phyloP scores from a whole-genome alignment of 1,140 invertebrate species.

The Drosophila setifemur region DNA sequence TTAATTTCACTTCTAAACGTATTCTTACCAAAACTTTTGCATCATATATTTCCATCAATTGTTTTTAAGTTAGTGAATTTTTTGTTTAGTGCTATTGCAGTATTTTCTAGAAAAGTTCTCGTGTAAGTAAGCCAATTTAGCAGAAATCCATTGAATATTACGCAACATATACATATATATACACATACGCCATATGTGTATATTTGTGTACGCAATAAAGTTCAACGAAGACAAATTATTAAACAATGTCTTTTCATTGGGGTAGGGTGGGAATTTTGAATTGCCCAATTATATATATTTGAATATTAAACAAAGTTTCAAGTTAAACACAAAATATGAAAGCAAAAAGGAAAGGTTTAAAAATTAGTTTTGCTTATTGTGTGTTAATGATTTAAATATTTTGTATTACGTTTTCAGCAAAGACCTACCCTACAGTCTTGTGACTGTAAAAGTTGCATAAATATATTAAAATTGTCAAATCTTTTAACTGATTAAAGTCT shows the following conservation, averaged over 20 bases:
- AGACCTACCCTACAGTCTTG: too few relatives aligned
- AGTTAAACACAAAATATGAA: too few relatives aligned
- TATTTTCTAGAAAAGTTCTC: slow-evolving; percentile 66
- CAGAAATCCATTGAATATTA: slow-evolving; percentile 45
- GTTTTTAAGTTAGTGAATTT: slow-evolving; percentile 67
- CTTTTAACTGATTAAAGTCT: too few relatives aligned
- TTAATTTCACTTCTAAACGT: slow-evolving; percentile 15
- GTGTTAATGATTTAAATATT: too few relatives aligned
- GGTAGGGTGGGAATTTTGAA: neutral
- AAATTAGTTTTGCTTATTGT: too few relatives aligned
- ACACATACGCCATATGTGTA: neutral
- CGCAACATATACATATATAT: neutral
- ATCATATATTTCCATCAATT: slow-evolving; percentile 60
- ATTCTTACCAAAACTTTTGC: slow-evolving; percentile 48
- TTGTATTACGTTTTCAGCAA: too few relatives aligned
- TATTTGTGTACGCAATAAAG: slow-evolving; percentile 29
- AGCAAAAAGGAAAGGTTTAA: too few relatives aligned
- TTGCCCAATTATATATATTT: too few relatives aligned
- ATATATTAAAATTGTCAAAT: too few relatives aligned
- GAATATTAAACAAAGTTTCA: too few relatives aligned
- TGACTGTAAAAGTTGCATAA: too few relatives aligned
- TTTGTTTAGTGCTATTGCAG: slow-evolving; percentile 76
- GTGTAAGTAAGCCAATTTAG: slow-evolving; percentile 45
- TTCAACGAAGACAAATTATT: slow-evolving; percentile 10
- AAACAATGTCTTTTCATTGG: neutral